Evolutionary conservation across 2,888 invertebrate genomes (phyloP).

Genomic region (Beris morrisii): DNA sequence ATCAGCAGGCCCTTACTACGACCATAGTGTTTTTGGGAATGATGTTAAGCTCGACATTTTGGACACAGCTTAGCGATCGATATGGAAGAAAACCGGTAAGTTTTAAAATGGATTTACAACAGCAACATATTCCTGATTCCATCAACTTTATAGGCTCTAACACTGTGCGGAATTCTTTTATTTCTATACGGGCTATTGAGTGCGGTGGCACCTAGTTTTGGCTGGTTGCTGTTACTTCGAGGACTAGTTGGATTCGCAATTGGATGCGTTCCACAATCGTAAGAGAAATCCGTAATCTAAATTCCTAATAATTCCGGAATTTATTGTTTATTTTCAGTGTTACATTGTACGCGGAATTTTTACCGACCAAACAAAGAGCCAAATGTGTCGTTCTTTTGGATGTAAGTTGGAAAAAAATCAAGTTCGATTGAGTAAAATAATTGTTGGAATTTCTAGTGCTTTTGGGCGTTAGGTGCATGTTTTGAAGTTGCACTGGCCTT

Average conservation of each 20-base stretch:
- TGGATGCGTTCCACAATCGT: slow-evolving; percentile 97
- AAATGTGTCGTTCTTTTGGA: slow-evolving; percentile 94
- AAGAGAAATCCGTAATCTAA: slow-evolving; percentile 55
- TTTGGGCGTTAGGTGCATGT: slow-evolving; percentile 95
- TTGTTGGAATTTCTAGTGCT: slow-evolving; percentile 67
- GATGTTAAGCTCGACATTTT: slow-evolving; percentile 96
- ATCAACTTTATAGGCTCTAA: slow-evolving; percentile 69
- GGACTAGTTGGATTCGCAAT: slow-evolving; percentile 94
- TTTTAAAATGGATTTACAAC: slow-evolving; percentile 33
- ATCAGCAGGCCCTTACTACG: slow-evolving; percentile 90
- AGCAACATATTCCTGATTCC: slow-evolving; percentile 5
- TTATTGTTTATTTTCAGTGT: slow-evolving; percentile 67
- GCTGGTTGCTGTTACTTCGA: slow-evolving; percentile 87
- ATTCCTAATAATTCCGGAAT: slow-evolving; percentile 22
- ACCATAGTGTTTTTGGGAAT: slow-evolving; percentile 94
- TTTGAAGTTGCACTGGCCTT: slow-evolving; percentile 89
- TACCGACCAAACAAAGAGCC: slow-evolving; percentile 90
- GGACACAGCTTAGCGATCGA: slow-evolving; percentile 92
- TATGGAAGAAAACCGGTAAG: slow-evolving; percentile 85
- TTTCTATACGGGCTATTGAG: slow-evolving; percentile 91
- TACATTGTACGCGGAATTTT: slow-evolving; percentile 92
- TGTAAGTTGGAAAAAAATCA: slow-evolving; percentile 62
- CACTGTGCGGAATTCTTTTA: slow-evolving; percentile 84
- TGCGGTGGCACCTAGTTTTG: slow-evolving; percentile 86
- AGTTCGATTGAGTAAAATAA: background rate